phyloP scores from a whole-genome alignment of 2,888 invertebrate genomes.

The Nasonovia ribisnigri region DNA sequence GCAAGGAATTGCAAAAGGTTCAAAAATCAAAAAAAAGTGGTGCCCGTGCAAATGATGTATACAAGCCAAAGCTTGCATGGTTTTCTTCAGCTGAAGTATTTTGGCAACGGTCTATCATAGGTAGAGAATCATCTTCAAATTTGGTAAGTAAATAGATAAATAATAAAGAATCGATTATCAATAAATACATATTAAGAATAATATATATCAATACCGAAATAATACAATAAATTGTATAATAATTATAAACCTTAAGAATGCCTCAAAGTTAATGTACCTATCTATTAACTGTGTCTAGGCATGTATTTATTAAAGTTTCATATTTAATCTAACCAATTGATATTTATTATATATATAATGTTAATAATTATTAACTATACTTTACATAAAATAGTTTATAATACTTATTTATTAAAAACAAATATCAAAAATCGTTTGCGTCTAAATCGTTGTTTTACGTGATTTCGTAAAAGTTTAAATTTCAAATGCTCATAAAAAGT shows the following conservation, averaged over 20 bases:
- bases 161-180: slow-evolving; percentile 34
- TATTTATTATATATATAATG: slow-evolving; percentile 39
- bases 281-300: slow-evolving; percentile 16
- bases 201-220: slow-evolving; percentile 31
- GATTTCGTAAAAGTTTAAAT: slow-evolving; percentile 28
- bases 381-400: slow-evolving; percentile 42
- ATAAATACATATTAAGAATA: slow-evolving; percentile 43
- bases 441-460: slow-evolving; percentile 20
- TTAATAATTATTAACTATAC: slow-evolving; percentile 1
- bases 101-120: slow-evolving; percentile 33
- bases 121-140: slow-evolving; percentile 32
- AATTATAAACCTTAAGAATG: slow-evolving; percentile 38
- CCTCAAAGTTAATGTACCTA: slow-evolving; percentile 27
- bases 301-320: slow-evolving; percentile 46
- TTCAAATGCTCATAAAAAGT: not conserved
- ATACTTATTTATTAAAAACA: slow-evolving; percentile 22
- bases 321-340: slow-evolving; percentile 42
- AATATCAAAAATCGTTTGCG: slow-evolving; percentile 35
- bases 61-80: slow-evolving; percentile 33
- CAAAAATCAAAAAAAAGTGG: slow-evolving; percentile 45
- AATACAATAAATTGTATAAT: slow-evolving; percentile 35
- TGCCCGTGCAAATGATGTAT: slow-evolving; percentile 30
- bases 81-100: slow-evolving; percentile 46
- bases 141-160: slow-evolving; percentile 38
- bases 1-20: slow-evolving; percentile 34